Percentiles rank a stretch among this genome's conserved stretches.
These are phyloP conservation scores for Onychomys leucogaster DNA, from an alignment of 2,797 vertebrate genomes.

Conservation along the genomic window DNA sequence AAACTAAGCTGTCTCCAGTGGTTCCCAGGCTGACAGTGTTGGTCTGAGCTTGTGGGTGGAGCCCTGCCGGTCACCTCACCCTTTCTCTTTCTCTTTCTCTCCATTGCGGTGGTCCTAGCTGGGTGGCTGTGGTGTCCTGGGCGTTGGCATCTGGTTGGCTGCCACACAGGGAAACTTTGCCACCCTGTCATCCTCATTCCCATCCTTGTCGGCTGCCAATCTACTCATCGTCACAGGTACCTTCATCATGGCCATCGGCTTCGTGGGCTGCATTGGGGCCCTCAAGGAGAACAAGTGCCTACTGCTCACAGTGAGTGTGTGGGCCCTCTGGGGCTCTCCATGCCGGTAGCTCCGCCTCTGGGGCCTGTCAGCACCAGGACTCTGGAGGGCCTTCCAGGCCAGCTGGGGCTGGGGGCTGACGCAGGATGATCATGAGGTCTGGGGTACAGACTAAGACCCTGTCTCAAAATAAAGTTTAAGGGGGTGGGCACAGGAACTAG, in stretches of 20 bases:
- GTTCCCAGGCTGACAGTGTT: background rate
- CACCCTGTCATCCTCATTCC: constrained; percentile 97
- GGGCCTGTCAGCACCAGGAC: background rate
- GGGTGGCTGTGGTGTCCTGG: constrained; percentile 97
- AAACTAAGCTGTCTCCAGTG: background rate
- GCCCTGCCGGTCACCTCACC: background rate
- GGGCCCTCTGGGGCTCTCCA: background rate
- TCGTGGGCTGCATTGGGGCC: constrained; percentile 97
- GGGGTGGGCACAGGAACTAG: background rate
- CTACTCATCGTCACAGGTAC: constrained; percentile 95
- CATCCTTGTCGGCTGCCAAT: constrained; percentile 97
- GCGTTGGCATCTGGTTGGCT: constrained; percentile 98
- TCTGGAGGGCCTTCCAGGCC: background rate
- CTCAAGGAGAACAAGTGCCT: constrained; percentile 98
- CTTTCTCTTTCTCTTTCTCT: constrained; percentile 28
- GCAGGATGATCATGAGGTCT: background rate
- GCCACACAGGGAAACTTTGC: constrained; percentile 99
- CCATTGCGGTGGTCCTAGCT: constrained; percentile 87
- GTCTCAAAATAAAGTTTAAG: background rate
- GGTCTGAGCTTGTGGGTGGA: background rate
- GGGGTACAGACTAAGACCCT: background rate
- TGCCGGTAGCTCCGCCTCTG: background rate
- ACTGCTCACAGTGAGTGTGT: constrained; percentile 94
- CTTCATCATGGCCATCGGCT: constrained; percentile 98
- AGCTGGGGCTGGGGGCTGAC: background rate